Evolutionary conservation across 2,113 vertebrate genomes (phyloP).

Genomic region (Melanerpes aurifrons): DNA sequence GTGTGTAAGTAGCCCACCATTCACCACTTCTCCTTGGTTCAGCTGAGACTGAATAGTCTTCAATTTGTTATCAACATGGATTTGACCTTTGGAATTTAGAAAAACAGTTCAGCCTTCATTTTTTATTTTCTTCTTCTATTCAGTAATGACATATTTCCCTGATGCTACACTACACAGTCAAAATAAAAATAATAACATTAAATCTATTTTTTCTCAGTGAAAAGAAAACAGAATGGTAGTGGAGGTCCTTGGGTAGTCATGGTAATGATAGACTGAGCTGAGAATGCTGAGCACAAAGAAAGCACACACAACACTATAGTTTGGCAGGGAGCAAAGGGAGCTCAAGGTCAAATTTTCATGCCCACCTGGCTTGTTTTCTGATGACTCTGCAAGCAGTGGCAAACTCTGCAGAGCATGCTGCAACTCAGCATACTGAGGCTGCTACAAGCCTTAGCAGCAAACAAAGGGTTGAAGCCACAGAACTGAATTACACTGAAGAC

Average conservation of each 20-base stretch:
- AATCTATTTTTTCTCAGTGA: not conserved
- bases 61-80: constrained; percentile 87
- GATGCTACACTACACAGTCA: fast-evolving
- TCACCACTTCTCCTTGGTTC: constrained; percentile 78
- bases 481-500: not conserved
- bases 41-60: constrained; percentile 79
- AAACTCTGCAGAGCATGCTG: not conserved
- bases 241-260: not conserved
- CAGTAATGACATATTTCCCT: not conserved
- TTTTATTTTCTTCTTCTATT: not conserved
- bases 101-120: not conserved
- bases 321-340: not conserved
- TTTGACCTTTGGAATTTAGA: constrained; percentile 80
- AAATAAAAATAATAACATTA: not conserved
- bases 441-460: not conserved
- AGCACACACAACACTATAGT: not conserved
- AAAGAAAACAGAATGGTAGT: not conserved
- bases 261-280: not conserved
- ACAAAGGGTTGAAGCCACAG: not conserved
- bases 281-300: not conserved
- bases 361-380: not conserved
- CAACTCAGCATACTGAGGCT: not conserved
- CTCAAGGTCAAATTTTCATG: not conserved
- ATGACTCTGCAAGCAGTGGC: not conserved
- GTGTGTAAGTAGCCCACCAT: constrained; percentile 87